Percentiles rank a stretch among this genome's conserved stretches.
Evolutionary conservation across 2,113 vertebrate genomes (phyloP).

Genomic region (Sus scrofa): T2T-Sscrofa CM000815.6:135997001-135997500

Average conservation of each 20-base stretch:
- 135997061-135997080: conserved; percentile 12
- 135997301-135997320: background rate
- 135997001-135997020: background rate
- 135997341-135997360: background rate
- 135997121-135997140: background rate
- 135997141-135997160: conserved; percentile 4
- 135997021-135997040: background rate
- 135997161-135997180: background rate
- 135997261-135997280: background rate
- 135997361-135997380: background rate
- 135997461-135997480: background rate
- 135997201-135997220: background rate
- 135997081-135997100: conserved; percentile 8
- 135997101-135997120: conserved; percentile 25
- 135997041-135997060: background rate
- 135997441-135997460: background rate
- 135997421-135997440: too few species aligned
- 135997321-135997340: background rate
- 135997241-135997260: conserved; percentile 7
- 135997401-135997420: background rate
- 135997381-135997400: background rate
- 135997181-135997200: background rate
- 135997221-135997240: background rate
- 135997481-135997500: conserved; percentile 49
- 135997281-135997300: conserved; percentile 3